These are phyloP conservation scores for Cantharis rustica DNA, from an alignment of 2,888 invertebrate genomes.

Conservation along the genomic window DNA sequence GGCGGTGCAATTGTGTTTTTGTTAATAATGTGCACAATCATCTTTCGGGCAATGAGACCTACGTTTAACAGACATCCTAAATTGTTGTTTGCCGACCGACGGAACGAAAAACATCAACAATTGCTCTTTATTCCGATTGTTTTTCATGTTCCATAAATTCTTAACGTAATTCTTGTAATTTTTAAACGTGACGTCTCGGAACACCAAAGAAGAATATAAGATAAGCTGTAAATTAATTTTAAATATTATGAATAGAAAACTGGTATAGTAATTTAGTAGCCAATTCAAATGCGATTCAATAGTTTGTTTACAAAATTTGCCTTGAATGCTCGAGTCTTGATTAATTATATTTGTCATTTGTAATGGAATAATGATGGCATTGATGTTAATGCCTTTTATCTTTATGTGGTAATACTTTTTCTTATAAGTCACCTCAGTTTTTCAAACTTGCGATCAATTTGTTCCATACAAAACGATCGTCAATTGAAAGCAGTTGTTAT, in stretches of 20 bases:
- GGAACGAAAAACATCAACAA: conserved; percentile 28
- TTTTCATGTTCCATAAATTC: conserved; percentile 26
- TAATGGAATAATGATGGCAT: background rate
- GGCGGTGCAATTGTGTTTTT: conserved; percentile 54
- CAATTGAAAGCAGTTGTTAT: background rate
- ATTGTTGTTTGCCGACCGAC: conserved; percentile 41
- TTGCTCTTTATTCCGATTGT: conserved; percentile 24
- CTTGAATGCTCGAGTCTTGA: background rate
- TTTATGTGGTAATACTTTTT: background rate
- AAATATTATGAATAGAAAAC: background rate
- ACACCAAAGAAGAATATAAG: background rate
- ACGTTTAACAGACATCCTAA: conserved; percentile 43
- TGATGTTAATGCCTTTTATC: background rate
- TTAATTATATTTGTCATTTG: background rate
- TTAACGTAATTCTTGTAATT: background rate
- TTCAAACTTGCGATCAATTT: background rate
- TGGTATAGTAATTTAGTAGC: background rate
- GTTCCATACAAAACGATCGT: background rate
- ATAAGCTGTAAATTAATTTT: background rate
- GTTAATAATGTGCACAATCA: conserved; percentile 54
- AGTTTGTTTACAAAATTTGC: background rate
- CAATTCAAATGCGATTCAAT: background rate
- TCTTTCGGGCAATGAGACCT: conserved; percentile 52
- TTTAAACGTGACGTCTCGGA: background rate
- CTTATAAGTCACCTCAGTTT: background rate